Evolutionary conservation across 1,140 invertebrate genomes (phyloP).

Genomic region (Conus ventricosus): DNA sequence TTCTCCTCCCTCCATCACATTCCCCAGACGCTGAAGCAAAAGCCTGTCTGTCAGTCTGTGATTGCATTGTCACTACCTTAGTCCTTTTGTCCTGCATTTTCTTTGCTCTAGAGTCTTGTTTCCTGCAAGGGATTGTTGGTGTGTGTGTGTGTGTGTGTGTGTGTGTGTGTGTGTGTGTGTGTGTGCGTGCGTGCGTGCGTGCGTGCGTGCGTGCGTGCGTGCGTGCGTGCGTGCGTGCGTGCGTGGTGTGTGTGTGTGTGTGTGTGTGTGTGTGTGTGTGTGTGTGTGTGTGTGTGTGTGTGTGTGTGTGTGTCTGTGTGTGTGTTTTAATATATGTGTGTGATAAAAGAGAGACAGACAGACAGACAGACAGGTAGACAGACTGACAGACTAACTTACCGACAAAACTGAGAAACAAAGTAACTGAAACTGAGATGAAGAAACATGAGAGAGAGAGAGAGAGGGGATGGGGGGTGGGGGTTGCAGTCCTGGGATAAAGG

Average conservation of each 20-base stretch:
- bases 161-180: neutral
- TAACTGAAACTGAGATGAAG: neutral
- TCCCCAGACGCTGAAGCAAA: too few species aligned
- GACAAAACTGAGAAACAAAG: neutral
- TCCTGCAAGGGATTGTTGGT: neutral
- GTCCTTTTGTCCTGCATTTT: too few species aligned
- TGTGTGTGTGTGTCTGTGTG: neutral
- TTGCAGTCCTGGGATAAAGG: too few species aligned
- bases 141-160: neutral
- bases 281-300: neutral
- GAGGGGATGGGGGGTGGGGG: too few species aligned
- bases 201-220: neutral
- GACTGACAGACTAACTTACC: too few species aligned
- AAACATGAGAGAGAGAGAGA: too few species aligned
- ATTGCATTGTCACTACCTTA: too few species aligned
- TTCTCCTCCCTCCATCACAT: too few species aligned
- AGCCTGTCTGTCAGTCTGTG: too few species aligned
- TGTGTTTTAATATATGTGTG: slow-evolving; percentile 46
- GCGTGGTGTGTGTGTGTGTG: neutral
- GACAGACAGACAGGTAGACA: too few species aligned
- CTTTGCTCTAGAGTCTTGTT: too few species aligned
- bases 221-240: neutral
- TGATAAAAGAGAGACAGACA: neutral
- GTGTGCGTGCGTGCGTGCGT: neutral
- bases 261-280: too few species aligned